Evolutionary conservation across 2,797 vertebrate genomes (phyloP).

Genomic region (Eurystomus glaucurus): DNA sequence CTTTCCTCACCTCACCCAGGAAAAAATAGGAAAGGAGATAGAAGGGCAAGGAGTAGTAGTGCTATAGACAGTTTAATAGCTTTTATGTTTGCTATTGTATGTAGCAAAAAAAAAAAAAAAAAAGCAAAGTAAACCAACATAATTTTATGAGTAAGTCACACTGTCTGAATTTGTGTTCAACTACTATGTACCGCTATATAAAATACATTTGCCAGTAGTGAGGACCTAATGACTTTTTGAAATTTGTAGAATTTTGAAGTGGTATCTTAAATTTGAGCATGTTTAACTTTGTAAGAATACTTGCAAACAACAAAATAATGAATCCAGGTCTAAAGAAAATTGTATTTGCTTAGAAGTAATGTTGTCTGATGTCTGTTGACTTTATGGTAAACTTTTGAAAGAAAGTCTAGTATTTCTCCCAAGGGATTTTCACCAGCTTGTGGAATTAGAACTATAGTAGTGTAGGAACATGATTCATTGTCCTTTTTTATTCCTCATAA

Average conservation of each 20-base stretch:
- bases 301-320: not conserved
- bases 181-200: not conserved
- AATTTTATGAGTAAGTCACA: not conserved
- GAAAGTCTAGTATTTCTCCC: not conserved
- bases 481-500: not conserved
- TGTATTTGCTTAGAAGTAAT: not conserved
- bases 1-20: not conserved
- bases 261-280: not conserved
- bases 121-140: accelerated
- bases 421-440: not conserved
- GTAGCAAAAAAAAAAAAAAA: not conserved
- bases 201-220: not conserved
- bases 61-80: not conserved
- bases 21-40: not conserved
- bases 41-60: not conserved
- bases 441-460: not conserved
- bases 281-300: not conserved
- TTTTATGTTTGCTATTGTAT: not conserved
- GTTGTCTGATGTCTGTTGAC: not conserved
- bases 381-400: not conserved
- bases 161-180: not conserved
- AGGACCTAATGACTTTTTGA: not conserved
- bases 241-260: not conserved
- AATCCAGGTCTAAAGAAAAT: not conserved
- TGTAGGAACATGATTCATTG: not conserved